Evolutionary conservation across 1,140 invertebrate species (phyloP), one percentile per base, ranked within the genome.

Genomic region (Micrasema longulum): DNA sequence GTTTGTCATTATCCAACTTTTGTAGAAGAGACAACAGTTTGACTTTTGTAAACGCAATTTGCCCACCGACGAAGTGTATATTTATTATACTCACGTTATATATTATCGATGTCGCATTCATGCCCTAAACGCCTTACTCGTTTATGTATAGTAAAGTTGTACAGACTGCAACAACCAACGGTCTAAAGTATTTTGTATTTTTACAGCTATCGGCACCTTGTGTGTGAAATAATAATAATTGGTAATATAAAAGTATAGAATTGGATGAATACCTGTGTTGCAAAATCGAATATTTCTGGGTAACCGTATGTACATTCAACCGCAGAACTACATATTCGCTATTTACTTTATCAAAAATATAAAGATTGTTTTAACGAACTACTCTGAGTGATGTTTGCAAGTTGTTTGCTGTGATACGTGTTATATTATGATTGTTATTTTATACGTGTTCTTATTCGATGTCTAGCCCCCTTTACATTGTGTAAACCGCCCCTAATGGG

Each of bases 391-490:
- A 31, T 31, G 26, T 31, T 31, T 31, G 26, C 48, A 55, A 55
- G 60, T 64, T 69, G 63, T 64, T 67, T 71, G 68, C 72, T 74
- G 72, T 74, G 68, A 74, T 74, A 74, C 64, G 57, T 65, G 70
- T 66, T 72, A 65, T 69, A 50, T n/a, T n/a, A n/a, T 72, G 55
- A 53, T 63, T 66, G 41, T 72, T 72, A 66, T 43, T 55, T 72
- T 66, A 35, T 52, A 68, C 48, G 20, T 55, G 48, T 66, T 26
- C 50, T n/a, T n/a, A 26, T 22, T 60, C 7, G 1, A 53, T 53
- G 35, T 60, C n/a, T 57, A 57, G 55, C 31, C 35, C 31, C 55
- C 16, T 12, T 60, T 36, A 60, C 20, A 38, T 60, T 47, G 45
- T 36, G 36, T 20, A 16, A 47, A 69, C 57, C 43, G 16, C 52